Conservation (phyloP, 1,140 invertebrate species). For the Leptopilina clavipes region DNA sequence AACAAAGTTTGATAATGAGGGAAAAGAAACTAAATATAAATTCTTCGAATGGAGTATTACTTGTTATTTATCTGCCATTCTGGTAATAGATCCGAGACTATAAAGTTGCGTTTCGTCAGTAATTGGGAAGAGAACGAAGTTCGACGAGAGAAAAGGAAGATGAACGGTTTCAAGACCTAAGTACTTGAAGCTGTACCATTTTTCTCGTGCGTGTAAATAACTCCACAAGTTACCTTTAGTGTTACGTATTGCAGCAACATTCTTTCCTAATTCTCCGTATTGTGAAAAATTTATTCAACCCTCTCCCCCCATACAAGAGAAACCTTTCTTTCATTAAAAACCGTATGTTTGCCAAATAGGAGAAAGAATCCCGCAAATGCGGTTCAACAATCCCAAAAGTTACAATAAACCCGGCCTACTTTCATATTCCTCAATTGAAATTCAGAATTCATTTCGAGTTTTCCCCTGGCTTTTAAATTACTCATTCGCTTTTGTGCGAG, state of each 20-base stretch:
- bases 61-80: slow-evolving; percentile 27
- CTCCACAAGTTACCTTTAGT: background rate
- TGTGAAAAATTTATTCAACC: too few species aligned
- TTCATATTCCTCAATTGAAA: background rate
- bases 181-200: slow-evolving; percentile 18
- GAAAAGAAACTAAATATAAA: background rate
- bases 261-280: background rate
- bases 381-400: background rate
- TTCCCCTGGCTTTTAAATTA: background rate
- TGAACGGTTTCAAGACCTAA: slow-evolving; percentile 21
- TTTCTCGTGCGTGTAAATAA: background rate
- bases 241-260: background rate
- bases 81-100: slow-evolving; percentile 30
- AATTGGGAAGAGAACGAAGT: slow-evolving; percentile 5
- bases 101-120: slow-evolving; percentile 23
- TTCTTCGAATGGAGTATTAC: background rate
- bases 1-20: background rate
- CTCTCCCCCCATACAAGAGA: too few species aligned
- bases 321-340: too few species aligned
- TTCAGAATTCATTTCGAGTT: background rate
- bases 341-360: background rate
- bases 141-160: slow-evolving; percentile 16
- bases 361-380: background rate
- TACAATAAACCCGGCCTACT: background rate
- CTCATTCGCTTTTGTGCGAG: background rate